These are phyloP conservation scores for Plutomurus gul DNA, from an alignment of 1,140 invertebrate genomes.

Conservation along the genomic window DNA sequence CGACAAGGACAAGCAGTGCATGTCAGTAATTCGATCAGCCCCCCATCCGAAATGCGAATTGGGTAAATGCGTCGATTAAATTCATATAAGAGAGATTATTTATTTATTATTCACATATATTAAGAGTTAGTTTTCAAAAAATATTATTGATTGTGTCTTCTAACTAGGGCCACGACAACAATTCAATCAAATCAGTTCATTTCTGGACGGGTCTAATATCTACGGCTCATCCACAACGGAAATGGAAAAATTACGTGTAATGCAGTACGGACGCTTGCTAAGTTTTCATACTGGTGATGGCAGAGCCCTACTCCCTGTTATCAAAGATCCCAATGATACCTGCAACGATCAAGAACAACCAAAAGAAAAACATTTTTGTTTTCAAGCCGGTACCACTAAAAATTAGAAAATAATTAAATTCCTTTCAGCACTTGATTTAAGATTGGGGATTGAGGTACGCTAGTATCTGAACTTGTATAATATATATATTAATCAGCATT, in stretches of 20 bases:
- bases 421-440: no score
- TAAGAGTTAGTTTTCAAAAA: neutral
- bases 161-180: conserved; percentile 31
- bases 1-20: conserved; percentile 70
- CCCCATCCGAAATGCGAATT: conserved; percentile 84
- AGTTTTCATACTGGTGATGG: conserved; percentile 69
- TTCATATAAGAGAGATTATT: no score
- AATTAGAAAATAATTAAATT: neutral
- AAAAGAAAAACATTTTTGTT: conserved; percentile 56
- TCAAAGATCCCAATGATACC: conserved; percentile 72
- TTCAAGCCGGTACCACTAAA: conserved; percentile 40
- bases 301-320: conserved; percentile 70
- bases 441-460: neutral
- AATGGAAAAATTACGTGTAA: conserved; percentile 65
- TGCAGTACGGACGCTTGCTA: conserved; percentile 64
- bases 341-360: conserved; percentile 72
- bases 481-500: neutral
- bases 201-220: conserved; percentile 85
- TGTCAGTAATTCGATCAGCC: conserved; percentile 82
- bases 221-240: conserved; percentile 75
- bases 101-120: neutral
- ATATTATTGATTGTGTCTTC: neutral
- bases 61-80: conserved; percentile 60
- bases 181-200: conserved; percentile 71
- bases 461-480: neutral